Evolutionary conservation across 2,797 vertebrate genomes (phyloP), one percentile per base, ranked within the genome.

Genomic region (Enteromius thamalakanensis): DNA sequence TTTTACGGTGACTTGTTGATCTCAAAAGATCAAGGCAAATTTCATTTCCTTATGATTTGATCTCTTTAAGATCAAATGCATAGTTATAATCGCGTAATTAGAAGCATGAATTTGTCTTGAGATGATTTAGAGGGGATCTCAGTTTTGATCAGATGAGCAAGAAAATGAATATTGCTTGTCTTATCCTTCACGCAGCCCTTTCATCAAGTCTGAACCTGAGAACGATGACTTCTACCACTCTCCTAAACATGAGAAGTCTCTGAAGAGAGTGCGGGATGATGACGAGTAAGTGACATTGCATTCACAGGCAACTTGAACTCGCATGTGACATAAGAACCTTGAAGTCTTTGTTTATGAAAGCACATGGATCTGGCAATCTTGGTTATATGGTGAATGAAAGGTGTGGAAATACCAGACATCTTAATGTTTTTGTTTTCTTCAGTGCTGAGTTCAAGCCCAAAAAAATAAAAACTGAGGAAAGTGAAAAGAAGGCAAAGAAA

Each of bases 401-500:
- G 21, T 42, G 23, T 55, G 23, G 23, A 7, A 8, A 23, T 76
- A 40, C 32, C 17, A 23, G 14, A 69, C 19, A 3, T 67, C 55
- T 82, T 85, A 15, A 15, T n/a, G 32, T 47, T 45, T 19, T 74
- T 32, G 14, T 71, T 68, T 32, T 1, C 90, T 94, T 86, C 90
- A 99, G 98, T 86, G 90, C 89, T 85, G 98, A 99, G 32, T 97
- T 96, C 90, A 99, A 97, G 90, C 91, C 94, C 76, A 95, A 96
- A 92, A 99, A 99, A 96, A 96, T 98, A 82, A 99, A 99, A 94
- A 96, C 91, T 67, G 97, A 99, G 94, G 96, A 98, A 88, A 96
- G 95, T 86, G 92, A 90, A 84, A 99, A 98, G 92, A 98, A 98
- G 90, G 93, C 90, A 87, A 99, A 99, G 93, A 99, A 97, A 92